These are phyloP conservation scores for Botia almorhae DNA, from an alignment of 2,797 vertebrate genomes.

Conservation along the genomic window DNA sequence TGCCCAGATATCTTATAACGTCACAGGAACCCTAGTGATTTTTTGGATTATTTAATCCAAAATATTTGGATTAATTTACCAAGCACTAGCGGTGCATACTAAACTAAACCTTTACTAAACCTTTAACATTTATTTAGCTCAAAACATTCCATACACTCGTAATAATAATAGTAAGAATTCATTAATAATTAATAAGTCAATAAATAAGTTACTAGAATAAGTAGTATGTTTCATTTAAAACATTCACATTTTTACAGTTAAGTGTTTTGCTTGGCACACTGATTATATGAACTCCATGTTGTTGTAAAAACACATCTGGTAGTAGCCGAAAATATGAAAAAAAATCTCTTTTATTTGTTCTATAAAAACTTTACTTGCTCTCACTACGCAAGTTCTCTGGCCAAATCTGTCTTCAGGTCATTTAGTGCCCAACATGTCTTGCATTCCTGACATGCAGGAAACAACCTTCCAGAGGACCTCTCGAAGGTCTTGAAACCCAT, in stretches of 20 bases:
- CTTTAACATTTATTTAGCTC: too few species aligned
- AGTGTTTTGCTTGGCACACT: conserved; percentile 43
- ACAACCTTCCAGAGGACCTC: conserved; percentile 20
- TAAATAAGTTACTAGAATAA: too few species aligned
- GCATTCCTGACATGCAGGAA: conserved; percentile 36
- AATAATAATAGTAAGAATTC: too few species aligned
- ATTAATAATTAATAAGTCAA: too few species aligned
- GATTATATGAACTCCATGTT: conserved; percentile 20
- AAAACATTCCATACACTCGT: too few species aligned
- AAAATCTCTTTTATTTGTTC: conserved; percentile 46
- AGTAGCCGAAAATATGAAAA: conserved; percentile 48
- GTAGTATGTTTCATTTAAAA: too few species aligned
- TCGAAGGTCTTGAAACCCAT: conserved; percentile 22
- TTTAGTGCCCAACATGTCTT: conserved; percentile 55
- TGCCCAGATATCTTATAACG: too few species aligned
- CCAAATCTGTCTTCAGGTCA: conserved; percentile 55
- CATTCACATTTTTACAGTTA: background rate
- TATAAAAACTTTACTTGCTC: conserved; percentile 58
- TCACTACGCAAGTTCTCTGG: conserved; percentile 40
- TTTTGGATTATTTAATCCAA: too few species aligned
- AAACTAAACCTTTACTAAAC: too few species aligned
- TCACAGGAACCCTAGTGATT: too few species aligned
- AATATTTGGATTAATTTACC: too few species aligned
- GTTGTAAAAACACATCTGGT: conserved; percentile 58
- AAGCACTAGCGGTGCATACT: too few species aligned